Evolutionary conservation across 2,113 vertebrate genomes (phyloP), one percentile per base, ranked within the genome.

Genomic region (Dissostichus mawsoni): DNA sequence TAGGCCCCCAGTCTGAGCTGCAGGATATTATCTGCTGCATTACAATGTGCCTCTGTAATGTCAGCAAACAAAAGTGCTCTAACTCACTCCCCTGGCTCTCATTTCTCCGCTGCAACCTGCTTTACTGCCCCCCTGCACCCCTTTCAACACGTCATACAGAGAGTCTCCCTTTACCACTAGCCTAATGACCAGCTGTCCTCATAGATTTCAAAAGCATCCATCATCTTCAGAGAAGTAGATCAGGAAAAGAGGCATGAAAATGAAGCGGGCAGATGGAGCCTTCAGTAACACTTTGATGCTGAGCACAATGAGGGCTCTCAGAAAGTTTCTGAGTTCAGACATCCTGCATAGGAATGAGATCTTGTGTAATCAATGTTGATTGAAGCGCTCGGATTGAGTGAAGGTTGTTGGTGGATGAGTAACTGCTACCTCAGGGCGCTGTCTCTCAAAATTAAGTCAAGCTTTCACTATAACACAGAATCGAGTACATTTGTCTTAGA

Each of bases 21-120:
- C 70, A 74, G 84, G 89, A 73, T 84, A 81, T 89, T 92, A 92
- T 87, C 78, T 83, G 67, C 84, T 47, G 76, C 88, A 85, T 92
- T 82, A 90, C 83, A 89, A 91, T 82, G 82, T 87, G 78, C 59
- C 73, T 81, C 62, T 76, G 78, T 82, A 81, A 80, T 78, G 83
- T 85, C 87, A 81, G 55, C 66, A 71, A 70, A 86, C 78, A 76
- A 73, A 78, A 75, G 45, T 25, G 5, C 69, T 82, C 63, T 45
- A 62, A 78, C 68, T 52, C 48, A 3, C 80, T 64, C 44, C 53
- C 57, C 12, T 78, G 72, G 65, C 69, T 81, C 41, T 68, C 20
- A 55, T 61, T 71, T 67, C 64, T 80, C 63, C 5, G 0, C 62
- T 57, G 48, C 74, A 69, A 56, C 55, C 45, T 71, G 68, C 51